A percentile compares a stretch with the other conserved stretches of the same genome.
phyloP scores from a whole-genome alignment of 2,888 invertebrate genomes.

The Tricholauxania praeusta region DNA sequence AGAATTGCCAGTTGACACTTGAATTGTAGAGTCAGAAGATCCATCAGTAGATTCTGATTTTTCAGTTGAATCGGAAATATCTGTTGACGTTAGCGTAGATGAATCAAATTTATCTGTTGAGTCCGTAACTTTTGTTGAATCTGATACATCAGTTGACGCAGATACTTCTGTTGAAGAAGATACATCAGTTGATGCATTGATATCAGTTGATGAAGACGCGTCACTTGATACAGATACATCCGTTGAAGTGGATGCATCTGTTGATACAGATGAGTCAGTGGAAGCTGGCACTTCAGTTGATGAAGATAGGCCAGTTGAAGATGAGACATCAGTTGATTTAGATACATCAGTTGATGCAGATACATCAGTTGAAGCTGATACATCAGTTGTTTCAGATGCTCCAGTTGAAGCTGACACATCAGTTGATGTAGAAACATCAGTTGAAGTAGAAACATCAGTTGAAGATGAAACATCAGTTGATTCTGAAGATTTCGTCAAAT shows the following conservation, averaged over 20 bases:
- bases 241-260: constrained; percentile 28
- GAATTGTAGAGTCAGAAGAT: constrained; percentile 9
- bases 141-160: background rate
- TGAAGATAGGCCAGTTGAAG: constrained; percentile 33
- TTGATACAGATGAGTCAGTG: constrained; percentile 35
- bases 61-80: too few relatives aligned
- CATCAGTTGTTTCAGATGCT: constrained; percentile 17
- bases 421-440: constrained; percentile 35
- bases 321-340: background rate
- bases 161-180: background rate
- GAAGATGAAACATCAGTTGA: constrained; percentile 34
- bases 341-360: constrained; percentile 39
- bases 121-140: background rate
- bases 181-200: background rate
- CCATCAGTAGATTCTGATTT: background rate
- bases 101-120: constrained; percentile 24
- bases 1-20: constrained; percentile 13
- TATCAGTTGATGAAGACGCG: constrained; percentile 43
- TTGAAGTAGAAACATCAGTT: constrained; percentile 21
- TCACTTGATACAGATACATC: constrained; percentile 40
- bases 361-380: constrained; percentile 43
- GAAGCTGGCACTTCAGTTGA: constrained; percentile 43
- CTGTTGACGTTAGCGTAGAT: constrained; percentile 8
- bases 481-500: constrained; percentile 20
- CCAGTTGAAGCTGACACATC: constrained; percentile 42